Evolutionary conservation across 2,113 vertebrate species (phyloP), one percentile per base, ranked within the genome.

Genomic region (Lophochroa leadbeateri): DNA sequence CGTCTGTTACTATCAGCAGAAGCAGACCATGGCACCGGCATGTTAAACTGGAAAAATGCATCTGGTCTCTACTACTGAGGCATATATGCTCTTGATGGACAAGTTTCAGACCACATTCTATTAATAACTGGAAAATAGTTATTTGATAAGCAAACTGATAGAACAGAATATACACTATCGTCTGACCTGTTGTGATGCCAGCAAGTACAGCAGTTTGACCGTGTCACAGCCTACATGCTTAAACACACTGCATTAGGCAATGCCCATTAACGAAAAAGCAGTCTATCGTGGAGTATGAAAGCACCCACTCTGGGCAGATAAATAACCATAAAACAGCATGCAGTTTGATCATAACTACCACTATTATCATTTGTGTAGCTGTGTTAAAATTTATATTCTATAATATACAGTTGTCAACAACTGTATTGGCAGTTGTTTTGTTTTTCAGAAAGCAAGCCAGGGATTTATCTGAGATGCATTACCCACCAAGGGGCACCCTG

Each of bases 251-350:
- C 64, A 41, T 41, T 65, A 92, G 52, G 78, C 76, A 94, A 65
- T 92, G 90, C 67, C 78, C 44, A 35, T 72, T 68, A 65, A 71
- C 21, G 53, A 25, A 37, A 33, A 53, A 50, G 70, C 53, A 39
- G n/a, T 23, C 79, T 60, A 78, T 68, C 13, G 57, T 86, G 2
- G 47, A 27, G 44, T 9, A 61, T 27, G 44, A 63, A 95, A 97
- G 93, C n/a, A 88, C 69, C 65, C 93, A 88, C 95, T 80, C 79
- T 35, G 65, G 94, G 91, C 86, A 92, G 82, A 96, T 84, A 94
- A 96, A 96, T 60, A 69, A 85, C 81, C 82, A 90, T 63, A 96
- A 96, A 80, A 7, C 95, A 91, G 91, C 7, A 2, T 70, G 96
- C 70, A 67, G 69, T 20, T 44, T 49, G 72, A 91, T 78, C 92